A percentile compares a stretch with the other conserved stretches of the same genome.
Conservation (phyloP, 2,888 invertebrate genomes). For the Junonia oenone region DNA sequence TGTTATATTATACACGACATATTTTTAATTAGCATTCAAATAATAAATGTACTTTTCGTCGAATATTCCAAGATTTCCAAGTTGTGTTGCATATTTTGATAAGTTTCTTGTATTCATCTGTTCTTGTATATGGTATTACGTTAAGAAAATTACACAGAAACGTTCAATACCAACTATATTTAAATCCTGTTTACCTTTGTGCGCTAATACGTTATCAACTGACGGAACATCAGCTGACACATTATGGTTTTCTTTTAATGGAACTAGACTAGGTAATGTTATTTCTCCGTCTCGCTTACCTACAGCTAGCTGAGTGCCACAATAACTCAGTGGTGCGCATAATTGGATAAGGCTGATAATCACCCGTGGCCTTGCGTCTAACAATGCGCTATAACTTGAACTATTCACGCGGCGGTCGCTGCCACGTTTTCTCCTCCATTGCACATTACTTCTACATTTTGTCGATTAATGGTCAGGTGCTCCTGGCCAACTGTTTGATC, state of each 20-base stretch:
- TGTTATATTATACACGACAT: not conserved
- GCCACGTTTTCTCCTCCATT: constrained; percentile 20
- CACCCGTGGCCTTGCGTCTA: constrained; percentile 56
- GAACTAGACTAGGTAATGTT: constrained; percentile 14
- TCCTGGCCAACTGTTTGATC: constrained; percentile 3
- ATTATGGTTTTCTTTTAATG: constrained; percentile 4
- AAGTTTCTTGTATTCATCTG: not conserved
- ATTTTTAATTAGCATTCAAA: too few relatives aligned
- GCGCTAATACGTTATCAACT: not conserved
- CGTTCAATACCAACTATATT: constrained; percentile 1
- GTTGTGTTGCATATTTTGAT: not conserved
- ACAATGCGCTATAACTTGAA: constrained; percentile 37
- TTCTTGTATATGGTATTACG: not conserved
- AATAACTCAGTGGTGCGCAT: constrained; percentile 55
- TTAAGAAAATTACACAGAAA: not conserved
- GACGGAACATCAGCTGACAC: constrained; percentile 4
- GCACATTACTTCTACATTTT: constrained; percentile 19
- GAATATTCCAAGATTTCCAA: not conserved
- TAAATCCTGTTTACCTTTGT: constrained; percentile 7
- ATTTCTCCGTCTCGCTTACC: constrained; percentile 15
- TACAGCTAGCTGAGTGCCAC: constrained; percentile 42
- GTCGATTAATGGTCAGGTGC: constrained; percentile 5
- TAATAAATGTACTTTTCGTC: too few relatives aligned
- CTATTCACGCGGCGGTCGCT: constrained; percentile 29
- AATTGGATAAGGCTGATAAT: constrained; percentile 71